Base-by-base conservation (phyloP, 2,888 invertebrate species). In the Acanthosoma haemorrhoidale region DNA sequence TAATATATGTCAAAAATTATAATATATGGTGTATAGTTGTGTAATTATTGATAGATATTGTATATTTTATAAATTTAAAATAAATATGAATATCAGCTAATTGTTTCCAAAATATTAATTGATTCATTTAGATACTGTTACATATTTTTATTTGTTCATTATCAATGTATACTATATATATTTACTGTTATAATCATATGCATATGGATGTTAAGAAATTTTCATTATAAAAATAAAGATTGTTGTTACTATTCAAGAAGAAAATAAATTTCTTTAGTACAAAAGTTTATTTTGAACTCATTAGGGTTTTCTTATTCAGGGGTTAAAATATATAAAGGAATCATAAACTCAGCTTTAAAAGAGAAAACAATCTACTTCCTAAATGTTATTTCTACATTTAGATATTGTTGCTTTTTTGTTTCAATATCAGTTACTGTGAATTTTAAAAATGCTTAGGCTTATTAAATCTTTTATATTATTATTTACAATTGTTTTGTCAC, bases 11-110 rank as follows among this genome's bases (percentile, higher is more conserved):
- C 39, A 64, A 16, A 64, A 39, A 39, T 41, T 38, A 41, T 29
- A 38, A 64, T 64, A 60, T 36, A 41, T 39, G 51, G 67, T 67
- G 67, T 67, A 67, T 67, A 67, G 67, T 67, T 67, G 57, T 67
- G 67, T 43, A 67, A 31, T 67, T 67, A 67, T 67, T 34, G 15
- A 67, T 67, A 67, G 67, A 67, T 41, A 64, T 34, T 67, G 67
- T 67, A 67, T 67, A 67, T 67, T 67, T 67, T 67, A 67, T 67
- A 67, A 67, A 38, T 34, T 32, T 18, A 67, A 41, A 43, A 41
- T 8, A 34, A 60, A 59, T 60, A 51, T 25, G 51, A 51, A 64
- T 64, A 64, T 64, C 64, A 64, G 64, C 64, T 64, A 41, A 64
- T 36, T 25, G n/a, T 41, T 29, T 29, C 15, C 36, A 39, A 61